Conservation (phyloP, 1,140 invertebrate genomes). For the Vollenhovia emeryi region DNA sequence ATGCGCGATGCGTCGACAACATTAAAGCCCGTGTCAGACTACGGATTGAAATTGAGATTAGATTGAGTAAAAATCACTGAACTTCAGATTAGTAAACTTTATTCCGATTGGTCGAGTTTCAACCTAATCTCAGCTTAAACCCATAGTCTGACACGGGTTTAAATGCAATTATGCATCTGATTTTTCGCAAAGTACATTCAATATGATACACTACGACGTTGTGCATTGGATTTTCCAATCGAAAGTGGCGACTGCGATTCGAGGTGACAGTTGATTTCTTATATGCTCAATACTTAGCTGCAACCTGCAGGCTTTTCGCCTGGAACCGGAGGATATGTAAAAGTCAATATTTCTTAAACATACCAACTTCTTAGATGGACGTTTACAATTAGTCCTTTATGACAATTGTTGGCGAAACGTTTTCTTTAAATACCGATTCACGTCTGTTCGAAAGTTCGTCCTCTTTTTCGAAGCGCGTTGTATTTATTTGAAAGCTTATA, state of each 20-base stretch:
- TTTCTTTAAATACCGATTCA: not conserved
- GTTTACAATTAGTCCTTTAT: not conserved
- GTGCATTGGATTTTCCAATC: constrained; percentile 22
- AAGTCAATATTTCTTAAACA: not conserved
- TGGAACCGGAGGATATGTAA: not conserved
- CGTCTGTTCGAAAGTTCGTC: not conserved
- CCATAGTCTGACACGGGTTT: no score
- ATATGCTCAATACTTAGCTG: not conserved
- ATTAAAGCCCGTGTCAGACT: no score
- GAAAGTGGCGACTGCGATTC: constrained; percentile 2
- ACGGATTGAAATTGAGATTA: no score
- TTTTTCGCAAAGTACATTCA: not conserved
- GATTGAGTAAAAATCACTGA: no score
- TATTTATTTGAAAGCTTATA: not conserved
- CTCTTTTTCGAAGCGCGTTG: not conserved
- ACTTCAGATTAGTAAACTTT: no score
- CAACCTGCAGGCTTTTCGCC: not conserved
- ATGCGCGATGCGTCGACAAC: not conserved
- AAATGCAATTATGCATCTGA: constrained; percentile 10
- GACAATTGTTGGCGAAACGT: not conserved
- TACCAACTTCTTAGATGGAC: not conserved
- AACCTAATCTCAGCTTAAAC: no score
- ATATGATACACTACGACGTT: not conserved
- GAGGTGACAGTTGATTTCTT: constrained; percentile 38
- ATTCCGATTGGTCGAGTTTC: no score